Evolutionary conservation across 2,113 vertebrate species (phyloP), one percentile per base, ranked within the genome.

Genomic region (Corythornis madagascariensis): DNA sequence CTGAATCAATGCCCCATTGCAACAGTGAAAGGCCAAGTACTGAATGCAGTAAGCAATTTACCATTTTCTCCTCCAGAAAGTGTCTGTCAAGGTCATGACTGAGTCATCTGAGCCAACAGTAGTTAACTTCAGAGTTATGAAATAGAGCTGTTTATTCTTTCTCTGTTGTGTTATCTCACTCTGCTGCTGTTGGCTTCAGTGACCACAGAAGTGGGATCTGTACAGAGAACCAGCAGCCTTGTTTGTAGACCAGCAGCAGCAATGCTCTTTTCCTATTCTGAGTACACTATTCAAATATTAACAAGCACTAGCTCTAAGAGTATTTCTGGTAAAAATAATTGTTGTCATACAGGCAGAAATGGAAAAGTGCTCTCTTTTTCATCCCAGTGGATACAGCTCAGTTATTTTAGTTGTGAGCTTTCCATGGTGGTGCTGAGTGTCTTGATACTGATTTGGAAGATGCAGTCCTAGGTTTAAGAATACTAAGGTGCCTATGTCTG

Each of bases 141-240:
- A 95, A 91, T 3, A 92, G 64, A 76, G 29, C 31, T 89, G 26
- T 67, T 92, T 77, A 74, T 48, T 77, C 84, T 72, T 83, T 81
- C 67, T 79, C 78, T 85, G 45, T 24, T 52, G 24, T 67, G 66
- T 47, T 45, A 69, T 94, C 84, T 83, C 74, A 47, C 67, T 92
- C 59, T 42, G 67, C 22, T 91, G 21, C 13, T 85, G 13, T 88
- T 93, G 75, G 85, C 91, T 94, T 52, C 33, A 56, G 38, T 45
- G 86, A 26, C 81, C 10, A 2, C 1, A n/a, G 67, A 35, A 60
- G 18, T 18, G 40, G n/a, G 18, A 31, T 26, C 19, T 87, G 61
- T 22, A 71, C 33, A 82, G 50, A 73, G 57, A 73, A 83, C 38
- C 35, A 83, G 47, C 64, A 83, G 13, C 73, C 45, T 71, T 88